Conservation (phyloP, 2,888 invertebrate species). For the Phengaris alcon region DNA sequence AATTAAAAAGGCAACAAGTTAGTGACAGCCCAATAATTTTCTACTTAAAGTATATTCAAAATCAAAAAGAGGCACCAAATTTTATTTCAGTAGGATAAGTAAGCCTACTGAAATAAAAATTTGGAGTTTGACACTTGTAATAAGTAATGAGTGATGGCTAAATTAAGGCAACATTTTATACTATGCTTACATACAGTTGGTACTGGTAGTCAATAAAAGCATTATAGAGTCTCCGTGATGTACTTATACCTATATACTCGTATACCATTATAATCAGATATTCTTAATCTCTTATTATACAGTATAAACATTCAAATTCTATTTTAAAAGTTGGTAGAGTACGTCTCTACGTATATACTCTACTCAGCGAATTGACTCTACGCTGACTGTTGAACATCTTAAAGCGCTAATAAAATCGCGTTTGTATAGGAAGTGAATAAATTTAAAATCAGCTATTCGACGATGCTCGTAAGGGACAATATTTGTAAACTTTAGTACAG, state of each 20-base stretch:
- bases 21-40: not conserved
- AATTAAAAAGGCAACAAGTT: not conserved
- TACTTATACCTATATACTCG: too few relatives aligned
- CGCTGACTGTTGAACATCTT: not conserved
- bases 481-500: constrained; percentile 56
- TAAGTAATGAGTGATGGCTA: too few relatives aligned
- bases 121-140: too few relatives aligned
- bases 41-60: not conserved
- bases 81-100: too few relatives aligned
- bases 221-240: too few relatives aligned
- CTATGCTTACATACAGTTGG: too few relatives aligned
- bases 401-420: constrained; percentile 2
- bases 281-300: not conserved
- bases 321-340: not conserved
- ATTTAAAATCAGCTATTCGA: constrained; percentile 52
- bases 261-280: too few relatives aligned
- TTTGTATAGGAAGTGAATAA: constrained; percentile 48
- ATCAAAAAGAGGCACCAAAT: too few relatives aligned
- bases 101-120: too few relatives aligned
- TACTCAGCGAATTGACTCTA: not conserved
- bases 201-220: too few relatives aligned
- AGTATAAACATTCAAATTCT: not conserved
- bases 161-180: too few relatives aligned
- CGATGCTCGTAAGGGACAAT: constrained; percentile 60
- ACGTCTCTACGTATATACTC: not conserved